Evolutionary conservation across 2,797 vertebrate species (phyloP).

Genomic region (Euphonia xanthogaster): DNA sequence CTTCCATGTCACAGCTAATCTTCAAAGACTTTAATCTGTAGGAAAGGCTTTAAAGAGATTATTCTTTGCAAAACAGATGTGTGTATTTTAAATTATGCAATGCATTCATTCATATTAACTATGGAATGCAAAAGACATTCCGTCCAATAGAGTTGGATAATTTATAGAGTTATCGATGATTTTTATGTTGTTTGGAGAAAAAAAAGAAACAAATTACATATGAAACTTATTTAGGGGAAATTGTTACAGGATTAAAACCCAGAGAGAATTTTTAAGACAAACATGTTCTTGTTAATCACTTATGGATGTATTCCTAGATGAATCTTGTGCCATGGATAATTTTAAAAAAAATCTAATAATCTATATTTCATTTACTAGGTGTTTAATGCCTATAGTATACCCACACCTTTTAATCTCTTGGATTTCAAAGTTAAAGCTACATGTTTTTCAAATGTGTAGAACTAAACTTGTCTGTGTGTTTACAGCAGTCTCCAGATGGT

Average conservation of each 20-base stretch:
- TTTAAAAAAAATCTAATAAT: neutral
- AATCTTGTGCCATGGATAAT: neutral
- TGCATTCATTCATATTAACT: neutral
- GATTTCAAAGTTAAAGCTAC: neutral
- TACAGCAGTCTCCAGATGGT: neutral
- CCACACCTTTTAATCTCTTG: neutral
- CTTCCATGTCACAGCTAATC: slow-evolving; percentile 20
- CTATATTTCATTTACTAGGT: neutral
- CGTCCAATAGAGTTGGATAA: neutral
- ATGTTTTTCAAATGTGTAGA: neutral
- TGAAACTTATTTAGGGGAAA: neutral
- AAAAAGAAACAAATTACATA: neutral
- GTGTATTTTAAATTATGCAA: neutral
- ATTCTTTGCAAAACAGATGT: slow-evolving; percentile 20
- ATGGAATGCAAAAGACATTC: neutral
- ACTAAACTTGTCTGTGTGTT: neutral
- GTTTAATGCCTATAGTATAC: neutral
- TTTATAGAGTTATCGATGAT: neutral
- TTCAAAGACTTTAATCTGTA: slow-evolving; percentile 27
- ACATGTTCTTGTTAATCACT: neutral
- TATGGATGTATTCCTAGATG: neutral
- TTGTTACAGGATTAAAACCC: neutral
- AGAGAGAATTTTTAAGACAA: neutral
- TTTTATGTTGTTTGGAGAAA: neutral
- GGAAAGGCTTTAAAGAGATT: slow-evolving; percentile 23